Base-by-base conservation (phyloP, 2,797 vertebrate genomes). In the Melanogrammus aeglefinus region DNA sequence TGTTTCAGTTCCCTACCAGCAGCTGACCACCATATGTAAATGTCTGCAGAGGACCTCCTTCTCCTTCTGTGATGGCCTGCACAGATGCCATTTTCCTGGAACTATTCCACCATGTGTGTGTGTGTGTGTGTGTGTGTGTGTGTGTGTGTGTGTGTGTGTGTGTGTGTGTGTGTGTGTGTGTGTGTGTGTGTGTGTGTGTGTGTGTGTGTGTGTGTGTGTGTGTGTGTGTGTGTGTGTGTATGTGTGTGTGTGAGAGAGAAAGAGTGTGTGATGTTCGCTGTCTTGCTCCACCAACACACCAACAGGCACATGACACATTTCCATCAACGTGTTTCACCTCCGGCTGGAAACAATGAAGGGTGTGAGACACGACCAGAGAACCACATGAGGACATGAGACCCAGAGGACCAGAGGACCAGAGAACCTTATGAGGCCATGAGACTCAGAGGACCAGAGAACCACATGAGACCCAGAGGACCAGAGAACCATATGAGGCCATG, bases 81-180 rank as follows among this genome's bases (percentile, higher is more conserved):
- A 88, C 90, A 93, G 91, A 93, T 90, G 90, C 89, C 88, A 89
- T 89, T 89, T 91, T 92, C 91, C 89, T 90, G 90, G 90, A 92
- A 91, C 82, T 84, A 77, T 79, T 86, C 86, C 75, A 29, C 66
- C 78, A 76, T 84, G 81, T 80, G 81, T 83, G 80, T 81, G 78
- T 75, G 77, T 81, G 78, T 84, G 79, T 80, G 77, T 76, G 76
- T 77, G 72, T 74, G 76, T 79, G 71, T 73, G 74, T 69, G 73
- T 75, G 75, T 79, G 72, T 76, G 77, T 41, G 80, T 73, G 73
- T 78, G 69, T 75, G 74, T 75, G 39, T 75, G 39, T 47, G 36
- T 74, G 31, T 33, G 31, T 33, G 31, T 33, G 31, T 33, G 31
- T 33, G 31, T 31, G 31, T 31, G 31, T 75, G 76, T 79, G 71